These are phyloP conservation scores for Amiota communis DNA, from an alignment of 2,888 invertebrate species.

Conservation along the genomic window DNA sequence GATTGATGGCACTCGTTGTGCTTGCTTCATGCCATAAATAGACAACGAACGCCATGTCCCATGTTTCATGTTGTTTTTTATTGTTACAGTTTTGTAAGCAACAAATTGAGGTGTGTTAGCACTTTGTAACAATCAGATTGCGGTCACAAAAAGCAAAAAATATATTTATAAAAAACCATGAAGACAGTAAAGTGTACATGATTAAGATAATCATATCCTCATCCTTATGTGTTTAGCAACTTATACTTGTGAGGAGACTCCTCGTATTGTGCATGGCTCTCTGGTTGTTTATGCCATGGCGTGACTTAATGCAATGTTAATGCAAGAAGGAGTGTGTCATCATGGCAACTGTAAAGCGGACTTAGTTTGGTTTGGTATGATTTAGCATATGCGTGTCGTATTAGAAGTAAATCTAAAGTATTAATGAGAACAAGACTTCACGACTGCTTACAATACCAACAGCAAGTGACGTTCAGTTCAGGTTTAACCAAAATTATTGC, in stretches of 20 bases:
- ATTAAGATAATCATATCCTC: constrained; percentile 52
- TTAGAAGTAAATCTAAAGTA: background rate
- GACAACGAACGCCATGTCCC: background rate
- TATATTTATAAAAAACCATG: background rate
- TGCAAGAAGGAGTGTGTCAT: background rate
- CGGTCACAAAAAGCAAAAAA: constrained; percentile 14
- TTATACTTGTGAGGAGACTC: too few species aligned
- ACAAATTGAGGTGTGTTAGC: constrained; percentile 48
- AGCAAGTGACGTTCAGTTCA: too few species aligned
- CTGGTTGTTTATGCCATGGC: too few species aligned
- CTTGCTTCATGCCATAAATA: background rate
- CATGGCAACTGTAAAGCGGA: background rate
- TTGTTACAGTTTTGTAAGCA: constrained; percentile 45
- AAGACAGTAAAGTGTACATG: constrained; percentile 43
- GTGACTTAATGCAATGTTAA: too few species aligned
- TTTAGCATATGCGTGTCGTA: background rate
- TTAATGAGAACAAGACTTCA: too few species aligned
- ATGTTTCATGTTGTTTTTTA: background rate
- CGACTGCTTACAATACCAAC: too few species aligned
- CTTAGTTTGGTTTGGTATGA: background rate
- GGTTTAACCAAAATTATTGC: too few species aligned
- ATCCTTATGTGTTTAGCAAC: too few species aligned
- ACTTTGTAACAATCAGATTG: constrained; percentile 54
- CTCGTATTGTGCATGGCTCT: too few species aligned
- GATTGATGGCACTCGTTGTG: constrained; percentile 59